A percentile compares a stretch with the other conserved stretches of the same genome.
Conservation (phyloP, 1,140 invertebrate genomes). For the Akabosia matsudoensis region DNA sequence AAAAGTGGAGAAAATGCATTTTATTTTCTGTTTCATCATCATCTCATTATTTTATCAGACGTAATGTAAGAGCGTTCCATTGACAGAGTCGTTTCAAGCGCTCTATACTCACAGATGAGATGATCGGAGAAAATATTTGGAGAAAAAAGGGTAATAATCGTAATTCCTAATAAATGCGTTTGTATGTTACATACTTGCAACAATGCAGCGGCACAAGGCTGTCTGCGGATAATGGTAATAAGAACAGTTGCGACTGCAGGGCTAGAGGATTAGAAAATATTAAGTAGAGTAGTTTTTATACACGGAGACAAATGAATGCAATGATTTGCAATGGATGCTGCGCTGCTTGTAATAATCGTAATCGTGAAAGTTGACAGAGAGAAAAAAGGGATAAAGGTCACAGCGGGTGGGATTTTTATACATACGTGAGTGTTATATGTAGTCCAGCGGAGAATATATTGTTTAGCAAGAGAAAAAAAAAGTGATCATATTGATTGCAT, state of each 20-base stretch:
- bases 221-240: not conserved
- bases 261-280: not conserved
- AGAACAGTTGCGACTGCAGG: not conserved
- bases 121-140: not conserved
- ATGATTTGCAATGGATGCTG: not conserved
- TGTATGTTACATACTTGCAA: not conserved
- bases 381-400: constrained; percentile 6
- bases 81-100: too few species aligned
- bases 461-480: not conserved
- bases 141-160: constrained; percentile 14
- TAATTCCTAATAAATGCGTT: constrained; percentile 13
- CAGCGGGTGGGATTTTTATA: not conserved
- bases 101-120: not conserved
- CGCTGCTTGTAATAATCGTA: constrained; percentile 3
- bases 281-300: not conserved
- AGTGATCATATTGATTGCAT: constrained; percentile 7
- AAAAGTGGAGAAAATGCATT: not conserved
- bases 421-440: too few species aligned
- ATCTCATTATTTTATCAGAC: not conserved
- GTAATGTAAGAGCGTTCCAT: too few species aligned
- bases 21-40: not conserved
- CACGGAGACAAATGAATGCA: not conserved
- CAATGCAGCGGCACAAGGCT: not conserved
- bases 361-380: not conserved
- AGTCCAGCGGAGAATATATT: too few species aligned